phyloP scores from a whole-genome alignment of 1,140 invertebrate species.

The Polypedilum pembai region DNA sequence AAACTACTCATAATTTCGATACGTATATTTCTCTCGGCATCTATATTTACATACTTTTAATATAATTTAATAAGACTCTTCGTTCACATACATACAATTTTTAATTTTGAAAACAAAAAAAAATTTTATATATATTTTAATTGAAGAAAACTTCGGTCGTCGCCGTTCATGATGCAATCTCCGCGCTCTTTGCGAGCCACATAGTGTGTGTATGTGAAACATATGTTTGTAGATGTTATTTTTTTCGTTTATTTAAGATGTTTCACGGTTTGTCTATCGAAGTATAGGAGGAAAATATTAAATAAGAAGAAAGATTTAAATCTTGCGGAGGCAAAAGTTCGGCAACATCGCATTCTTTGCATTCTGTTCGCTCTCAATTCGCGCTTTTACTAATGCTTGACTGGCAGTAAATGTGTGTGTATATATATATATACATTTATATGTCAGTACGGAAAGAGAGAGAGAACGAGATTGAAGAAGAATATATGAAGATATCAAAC shows the following conservation, averaged over 20 bases:
- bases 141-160: conserved; percentile 2
- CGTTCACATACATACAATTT: conserved; percentile 41
- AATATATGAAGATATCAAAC: too few species aligned
- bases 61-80: conserved; percentile 35
- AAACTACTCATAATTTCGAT: conserved; percentile 18
- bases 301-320: conserved; percentile 25
- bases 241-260: conserved; percentile 11
- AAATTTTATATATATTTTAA: conserved; percentile 1
- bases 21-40: conserved; percentile 29
- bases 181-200: background rate
- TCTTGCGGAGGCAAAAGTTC: background rate
- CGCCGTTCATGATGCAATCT: conserved; percentile 16
- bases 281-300: conserved; percentile 20
- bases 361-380: too few species aligned
- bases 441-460: background rate
- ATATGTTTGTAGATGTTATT: conserved; percentile 25
- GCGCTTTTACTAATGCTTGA: too few species aligned
- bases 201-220: background rate
- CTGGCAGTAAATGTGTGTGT: too few species aligned
- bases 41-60: too few species aligned
- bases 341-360: conserved; percentile 3
- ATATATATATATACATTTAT: background rate
- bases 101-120: conserved; percentile 28
- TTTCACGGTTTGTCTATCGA: conserved; percentile 14
- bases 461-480: too few species aligned